These are phyloP conservation scores for Recurvirostra avosetta DNA, from an alignment of 2,113 vertebrate species.

Conservation along the genomic window DNA sequence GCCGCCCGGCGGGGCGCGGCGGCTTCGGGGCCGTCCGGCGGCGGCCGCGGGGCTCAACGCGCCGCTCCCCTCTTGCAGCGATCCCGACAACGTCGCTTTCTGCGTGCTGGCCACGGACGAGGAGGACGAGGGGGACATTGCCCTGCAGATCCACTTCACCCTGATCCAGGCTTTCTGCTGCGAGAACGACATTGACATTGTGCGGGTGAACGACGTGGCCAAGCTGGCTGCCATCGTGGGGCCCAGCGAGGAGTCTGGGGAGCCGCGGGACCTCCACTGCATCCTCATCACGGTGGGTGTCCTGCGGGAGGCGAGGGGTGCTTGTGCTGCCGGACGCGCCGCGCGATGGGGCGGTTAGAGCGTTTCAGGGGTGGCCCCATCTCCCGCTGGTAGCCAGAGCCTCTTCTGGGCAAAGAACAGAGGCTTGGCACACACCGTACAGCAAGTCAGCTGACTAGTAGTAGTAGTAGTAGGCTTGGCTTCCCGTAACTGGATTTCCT, in stretches of 20 bases:
- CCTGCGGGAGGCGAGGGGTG: background rate
- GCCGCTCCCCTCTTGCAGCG: slow-evolving; percentile 66
- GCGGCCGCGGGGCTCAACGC: background rate
- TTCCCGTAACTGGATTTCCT: background rate
- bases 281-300: slow-evolving; percentile 92
- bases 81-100: slow-evolving; percentile 94
- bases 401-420: background rate
- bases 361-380: accelerated
- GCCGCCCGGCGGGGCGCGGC: background rate
- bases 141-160: slow-evolving; percentile 97
- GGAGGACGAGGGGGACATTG: slow-evolving; percentile 93
- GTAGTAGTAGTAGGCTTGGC: background rate
- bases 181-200: slow-evolving; percentile 96
- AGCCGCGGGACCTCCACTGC: slow-evolving; percentile 91
- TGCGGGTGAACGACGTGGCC: slow-evolving; percentile 87
- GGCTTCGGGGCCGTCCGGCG: accelerated
- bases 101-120: slow-evolving; percentile 91
- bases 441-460: background rate
- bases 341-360: accelerated
- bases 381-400: background rate
- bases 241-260: slow-evolving; percentile 77
- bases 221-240: slow-evolving; percentile 87
- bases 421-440: accelerated
- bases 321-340: accelerated
- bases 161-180: slow-evolving; percentile 98